phyloP scores from a whole-genome alignment of 2,888 invertebrate genomes.

The Onchidella celtica region DNA sequence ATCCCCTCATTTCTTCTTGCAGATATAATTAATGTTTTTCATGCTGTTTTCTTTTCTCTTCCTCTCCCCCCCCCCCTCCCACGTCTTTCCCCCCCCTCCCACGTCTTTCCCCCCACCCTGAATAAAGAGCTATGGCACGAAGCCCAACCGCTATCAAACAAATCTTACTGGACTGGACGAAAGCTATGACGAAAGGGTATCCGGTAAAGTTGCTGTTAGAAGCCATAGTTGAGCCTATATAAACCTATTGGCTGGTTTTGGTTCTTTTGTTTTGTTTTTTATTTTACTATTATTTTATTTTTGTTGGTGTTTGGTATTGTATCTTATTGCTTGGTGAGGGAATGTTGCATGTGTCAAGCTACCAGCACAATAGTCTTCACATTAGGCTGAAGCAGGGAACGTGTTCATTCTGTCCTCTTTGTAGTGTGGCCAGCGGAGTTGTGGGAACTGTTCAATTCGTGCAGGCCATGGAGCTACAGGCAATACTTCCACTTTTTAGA shows the following conservation, averaged over 20 bases:
- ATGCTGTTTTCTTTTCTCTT: not conserved
- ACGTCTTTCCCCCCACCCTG: not conserved
- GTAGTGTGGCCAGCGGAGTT: too few relatives aligned
- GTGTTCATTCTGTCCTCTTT: too few relatives aligned
- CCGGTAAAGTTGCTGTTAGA: constrained; percentile 85
- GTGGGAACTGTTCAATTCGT: too few relatives aligned
- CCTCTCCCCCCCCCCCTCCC: not conserved
- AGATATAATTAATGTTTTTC: too few relatives aligned
- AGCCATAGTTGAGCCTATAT: not conserved
- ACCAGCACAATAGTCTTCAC: too few relatives aligned
- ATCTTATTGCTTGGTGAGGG: constrained; percentile 10
- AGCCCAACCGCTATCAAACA: constrained; percentile 98
- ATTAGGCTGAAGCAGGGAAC: too few relatives aligned
- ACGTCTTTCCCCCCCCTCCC: constrained; percentile 16
- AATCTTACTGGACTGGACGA: constrained; percentile 96
- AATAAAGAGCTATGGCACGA: constrained; percentile 86
- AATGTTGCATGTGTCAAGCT: constrained; percentile 18
- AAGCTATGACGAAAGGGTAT: constrained; percentile 97
- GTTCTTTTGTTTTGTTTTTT: not conserved
- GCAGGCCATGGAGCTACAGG: too few relatives aligned
- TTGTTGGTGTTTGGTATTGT: not conserved
- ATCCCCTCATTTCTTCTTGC: too few relatives aligned
- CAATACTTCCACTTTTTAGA: too few relatives aligned
- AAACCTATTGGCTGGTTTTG: not conserved
- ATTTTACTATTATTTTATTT: not conserved